Evolutionary conservation across 2,888 invertebrate genomes (phyloP).

Genomic region (Drosophila longiperda): DNA sequence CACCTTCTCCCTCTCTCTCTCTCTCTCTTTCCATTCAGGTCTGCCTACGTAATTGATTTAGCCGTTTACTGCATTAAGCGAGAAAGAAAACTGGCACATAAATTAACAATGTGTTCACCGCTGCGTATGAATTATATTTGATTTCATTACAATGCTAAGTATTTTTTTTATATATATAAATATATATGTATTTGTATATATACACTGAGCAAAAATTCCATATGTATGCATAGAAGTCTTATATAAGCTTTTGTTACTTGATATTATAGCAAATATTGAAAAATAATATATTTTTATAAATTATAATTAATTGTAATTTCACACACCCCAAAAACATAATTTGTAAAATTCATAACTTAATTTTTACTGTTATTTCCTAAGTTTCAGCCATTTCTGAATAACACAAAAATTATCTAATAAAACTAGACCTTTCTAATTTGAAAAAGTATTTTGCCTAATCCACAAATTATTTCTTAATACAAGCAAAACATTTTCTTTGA

Average conservation of each 20-base stretch:
- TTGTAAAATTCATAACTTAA: background rate
- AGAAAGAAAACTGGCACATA: constrained; percentile 39
- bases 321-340: too few relatives aligned
- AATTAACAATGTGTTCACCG: constrained; percentile 44
- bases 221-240: background rate
- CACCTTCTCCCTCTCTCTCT: background rate
- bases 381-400: background rate
- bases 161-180: constrained; percentile 18
- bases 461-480: background rate
- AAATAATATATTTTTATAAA: too few relatives aligned
- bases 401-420: background rate
- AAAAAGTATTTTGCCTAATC: background rate
- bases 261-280: too few relatives aligned
- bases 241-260: background rate
- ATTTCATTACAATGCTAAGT: constrained; percentile 49
- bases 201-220: background rate
- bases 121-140: constrained; percentile 65
- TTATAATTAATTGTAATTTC: background rate
- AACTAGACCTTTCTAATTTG: background rate
- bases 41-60: constrained; percentile 71
- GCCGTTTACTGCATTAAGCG: constrained; percentile 72
- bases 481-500: background rate
- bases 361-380: background rate
- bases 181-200: background rate
- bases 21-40: background rate